phyloP scores from a whole-genome alignment of 2,797 vertebrate species.

The Galago senegalensis region DNA sequence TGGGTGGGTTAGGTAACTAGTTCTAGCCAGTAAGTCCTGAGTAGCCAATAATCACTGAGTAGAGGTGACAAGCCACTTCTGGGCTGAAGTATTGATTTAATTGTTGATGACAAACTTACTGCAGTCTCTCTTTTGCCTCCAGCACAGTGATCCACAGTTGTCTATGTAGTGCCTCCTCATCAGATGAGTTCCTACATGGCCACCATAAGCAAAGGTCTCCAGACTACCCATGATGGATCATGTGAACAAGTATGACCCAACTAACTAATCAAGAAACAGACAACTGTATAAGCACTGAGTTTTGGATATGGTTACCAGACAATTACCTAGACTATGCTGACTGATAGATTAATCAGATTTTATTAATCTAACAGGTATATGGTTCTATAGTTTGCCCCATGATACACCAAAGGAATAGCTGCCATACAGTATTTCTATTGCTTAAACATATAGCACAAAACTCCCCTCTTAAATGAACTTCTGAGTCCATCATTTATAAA shows the following conservation, averaged over 20 bases:
- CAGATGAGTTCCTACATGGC: not conserved
- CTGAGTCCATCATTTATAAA: not conserved
- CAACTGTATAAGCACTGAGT: not conserved
- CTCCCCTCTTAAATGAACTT: not conserved
- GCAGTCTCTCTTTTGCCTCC: not conserved
- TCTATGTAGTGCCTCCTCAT: not conserved
- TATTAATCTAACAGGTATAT: not conserved
- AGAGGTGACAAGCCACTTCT: not conserved
- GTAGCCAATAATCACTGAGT: not conserved
- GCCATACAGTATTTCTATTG: not conserved
- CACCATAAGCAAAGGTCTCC: not conserved
- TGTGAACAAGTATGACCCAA: not conserved
- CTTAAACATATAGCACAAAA: constrained; percentile 6
- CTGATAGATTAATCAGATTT: not conserved
- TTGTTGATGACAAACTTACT: not conserved
- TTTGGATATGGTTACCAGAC: not conserved
- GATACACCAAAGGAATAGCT: not conserved
- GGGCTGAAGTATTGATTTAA: not conserved
- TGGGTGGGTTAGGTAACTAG: not conserved
- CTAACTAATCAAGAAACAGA: not conserved
- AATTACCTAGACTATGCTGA: not conserved
- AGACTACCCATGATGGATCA: not conserved
- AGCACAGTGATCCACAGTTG: not conserved
- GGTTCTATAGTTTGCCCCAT: not conserved
- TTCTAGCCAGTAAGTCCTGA: not conserved